Conservation (phyloP, 2,113 vertebrate species). For the Aspidoscelis tigris region DNA sequence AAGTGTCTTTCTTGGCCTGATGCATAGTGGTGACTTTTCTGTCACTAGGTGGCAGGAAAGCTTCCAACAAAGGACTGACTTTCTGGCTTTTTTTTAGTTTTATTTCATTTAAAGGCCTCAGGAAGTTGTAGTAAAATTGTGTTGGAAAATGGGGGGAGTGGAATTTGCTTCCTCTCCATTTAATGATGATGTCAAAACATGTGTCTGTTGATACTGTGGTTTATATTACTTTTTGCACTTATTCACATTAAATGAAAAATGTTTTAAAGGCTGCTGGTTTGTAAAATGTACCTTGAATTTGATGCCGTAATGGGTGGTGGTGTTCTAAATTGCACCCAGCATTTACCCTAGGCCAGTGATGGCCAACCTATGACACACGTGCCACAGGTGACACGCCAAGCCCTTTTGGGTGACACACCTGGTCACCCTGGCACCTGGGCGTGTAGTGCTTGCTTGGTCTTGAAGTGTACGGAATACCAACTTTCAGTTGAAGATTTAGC, state of each 20-base stretch:
- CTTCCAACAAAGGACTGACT: conserved; percentile 34
- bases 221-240: background rate
- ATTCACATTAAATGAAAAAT: conserved; percentile 52
- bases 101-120: background rate
- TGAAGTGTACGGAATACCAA: no score
- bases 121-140: background rate
- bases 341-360: background rate
- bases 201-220: background rate
- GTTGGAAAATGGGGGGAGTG: no score
- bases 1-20: background rate
- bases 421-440: no score
- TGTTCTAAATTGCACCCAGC: background rate
- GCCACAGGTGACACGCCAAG: no score
- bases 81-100: background rate
- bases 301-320: background rate
- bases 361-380: no score
- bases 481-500: no score
- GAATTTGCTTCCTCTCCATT: no score
- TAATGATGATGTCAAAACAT: background rate
- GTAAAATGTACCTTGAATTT: background rate
- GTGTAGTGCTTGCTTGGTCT: no score
- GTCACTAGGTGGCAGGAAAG: conserved; percentile 68
- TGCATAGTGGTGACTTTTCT: background rate
- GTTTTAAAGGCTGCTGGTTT: background rate
- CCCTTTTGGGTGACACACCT: no score